Conservation (phyloP, 2,113 vertebrate species). For the Pao palembangensis region DNA sequence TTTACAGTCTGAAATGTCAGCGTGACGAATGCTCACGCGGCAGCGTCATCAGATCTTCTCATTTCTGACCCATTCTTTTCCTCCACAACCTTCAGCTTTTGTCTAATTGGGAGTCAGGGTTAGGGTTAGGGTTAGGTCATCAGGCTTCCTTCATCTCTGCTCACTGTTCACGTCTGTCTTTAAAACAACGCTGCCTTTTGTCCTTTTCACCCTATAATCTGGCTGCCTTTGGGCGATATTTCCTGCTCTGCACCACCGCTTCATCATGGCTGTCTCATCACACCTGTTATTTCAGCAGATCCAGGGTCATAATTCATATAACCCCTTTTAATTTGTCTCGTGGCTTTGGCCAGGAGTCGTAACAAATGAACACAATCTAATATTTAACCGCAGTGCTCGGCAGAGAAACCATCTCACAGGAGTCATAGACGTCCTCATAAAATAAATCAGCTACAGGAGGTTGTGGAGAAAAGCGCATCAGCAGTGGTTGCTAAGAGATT, state of each 20-base stretch:
- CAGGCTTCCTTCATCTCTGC: slow-evolving; percentile 4
- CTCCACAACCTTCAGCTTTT: no score
- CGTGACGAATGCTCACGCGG: no score
- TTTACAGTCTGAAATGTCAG: no score
- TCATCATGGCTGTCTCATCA: slow-evolving; percentile 49
- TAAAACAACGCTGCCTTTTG: slow-evolving; percentile 43
- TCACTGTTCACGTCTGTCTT: slow-evolving; percentile 45
- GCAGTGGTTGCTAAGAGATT: background rate
- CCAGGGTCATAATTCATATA: slow-evolving; percentile 42
- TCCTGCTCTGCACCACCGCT: slow-evolving; percentile 32
- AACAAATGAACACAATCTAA: slow-evolving; percentile 12
- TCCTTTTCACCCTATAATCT: slow-evolving; percentile 44
- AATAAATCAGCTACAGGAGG: background rate
- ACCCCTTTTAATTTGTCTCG: slow-evolving; percentile 36
- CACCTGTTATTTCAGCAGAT: slow-evolving; percentile 32
- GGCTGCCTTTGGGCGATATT: slow-evolving; percentile 49
- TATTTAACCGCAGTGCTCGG: slow-evolving; percentile 5
- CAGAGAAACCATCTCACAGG: slow-evolving; percentile 5
- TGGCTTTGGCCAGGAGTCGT: slow-evolving; percentile 19
- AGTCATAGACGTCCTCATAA: slow-evolving; percentile 3
- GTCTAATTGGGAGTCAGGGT: no score
- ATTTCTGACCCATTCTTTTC: no score
- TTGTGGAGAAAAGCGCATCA: background rate
- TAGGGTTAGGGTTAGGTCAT: no score
- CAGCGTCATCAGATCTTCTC: no score